Percentiles rank a stretch among this genome's conserved stretches.
These are phyloP conservation scores for Campoletis sonorensis DNA, from an alignment of 1,140 invertebrate genomes.

Conservation along the genomic window DNA sequence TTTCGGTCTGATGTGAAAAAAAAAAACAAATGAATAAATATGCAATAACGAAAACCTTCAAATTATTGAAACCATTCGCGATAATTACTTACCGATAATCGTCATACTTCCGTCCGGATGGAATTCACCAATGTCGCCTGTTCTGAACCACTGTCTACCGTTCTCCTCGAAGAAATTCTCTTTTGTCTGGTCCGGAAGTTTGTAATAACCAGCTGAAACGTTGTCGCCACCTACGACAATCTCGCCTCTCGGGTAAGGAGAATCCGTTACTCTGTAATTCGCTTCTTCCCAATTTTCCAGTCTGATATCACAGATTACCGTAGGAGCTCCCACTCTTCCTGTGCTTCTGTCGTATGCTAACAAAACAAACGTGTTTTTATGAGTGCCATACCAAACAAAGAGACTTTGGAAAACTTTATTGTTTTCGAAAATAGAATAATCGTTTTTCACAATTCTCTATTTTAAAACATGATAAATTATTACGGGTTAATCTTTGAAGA, in stretches of 20 bases:
- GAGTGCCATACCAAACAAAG: too few species aligned
- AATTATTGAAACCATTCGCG: conserved; percentile 14
- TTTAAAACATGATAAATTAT: too few species aligned
- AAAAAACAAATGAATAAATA: conserved; percentile 38
- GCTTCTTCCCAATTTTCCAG: conserved; percentile 98
- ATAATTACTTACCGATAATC: conserved; percentile 90
- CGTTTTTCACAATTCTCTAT: background rate
- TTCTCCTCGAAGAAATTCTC: conserved; percentile 93
- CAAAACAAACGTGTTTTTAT: background rate
- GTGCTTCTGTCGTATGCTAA: conserved; percentile 82
- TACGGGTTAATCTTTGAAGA: too few species aligned
- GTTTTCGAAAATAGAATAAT: too few species aligned
- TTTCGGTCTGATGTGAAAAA: conserved; percentile 90
- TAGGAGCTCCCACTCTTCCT: conserved; percentile 93
- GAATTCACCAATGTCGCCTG: conserved; percentile 97
- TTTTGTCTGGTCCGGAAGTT: conserved; percentile 90
- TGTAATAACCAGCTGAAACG: conserved; percentile 96
- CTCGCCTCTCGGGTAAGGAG: conserved; percentile 92
- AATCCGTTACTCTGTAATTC: conserved; percentile 92
- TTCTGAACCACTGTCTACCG: conserved; percentile 93
- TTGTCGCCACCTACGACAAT: conserved; percentile 94
- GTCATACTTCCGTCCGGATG: conserved; percentile 94
- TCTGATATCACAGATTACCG: conserved; percentile 90
- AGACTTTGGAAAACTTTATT: too few species aligned
- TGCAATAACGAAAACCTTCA: background rate